Conservation (phyloP, 2,888 invertebrate genomes). For the Heliothis peltigera region DNA sequence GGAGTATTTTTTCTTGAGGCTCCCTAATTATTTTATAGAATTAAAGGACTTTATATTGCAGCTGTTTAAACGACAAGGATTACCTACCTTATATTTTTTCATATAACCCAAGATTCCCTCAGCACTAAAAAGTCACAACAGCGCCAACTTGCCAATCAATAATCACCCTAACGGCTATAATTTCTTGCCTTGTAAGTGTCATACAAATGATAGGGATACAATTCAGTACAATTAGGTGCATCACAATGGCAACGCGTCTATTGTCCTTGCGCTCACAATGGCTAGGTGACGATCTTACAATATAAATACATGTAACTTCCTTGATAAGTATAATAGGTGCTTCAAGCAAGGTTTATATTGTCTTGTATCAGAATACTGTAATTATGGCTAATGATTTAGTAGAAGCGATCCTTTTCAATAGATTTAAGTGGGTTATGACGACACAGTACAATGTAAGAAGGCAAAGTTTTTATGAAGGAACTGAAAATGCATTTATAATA, state of each 20-base stretch:
- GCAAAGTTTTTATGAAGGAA: too few relatives aligned
- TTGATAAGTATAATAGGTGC: conserved; percentile 63
- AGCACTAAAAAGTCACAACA: conserved; percentile 16
- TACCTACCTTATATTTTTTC: too few relatives aligned
- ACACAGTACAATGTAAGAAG: too few relatives aligned
- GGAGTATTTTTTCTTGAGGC: conserved; percentile 24
- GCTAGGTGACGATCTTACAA: conserved; percentile 67
- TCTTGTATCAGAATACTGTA: conserved; percentile 38
- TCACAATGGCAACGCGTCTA: conserved; percentile 67
- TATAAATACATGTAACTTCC: conserved; percentile 65
- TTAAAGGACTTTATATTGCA: background rate
- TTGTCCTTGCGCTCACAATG: conserved; percentile 68
- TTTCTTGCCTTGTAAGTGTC: conserved; percentile 52
- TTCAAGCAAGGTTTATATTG: conserved; percentile 51
- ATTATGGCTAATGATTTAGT: conserved; percentile 40
- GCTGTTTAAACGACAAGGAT: too few relatives aligned
- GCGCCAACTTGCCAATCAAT: conserved; percentile 47
- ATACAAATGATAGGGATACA: conserved; percentile 57
- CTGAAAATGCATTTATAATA: too few relatives aligned
- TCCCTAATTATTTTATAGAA: conserved; percentile 34
- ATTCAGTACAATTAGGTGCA: conserved; percentile 66
- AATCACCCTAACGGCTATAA: conserved; percentile 39
- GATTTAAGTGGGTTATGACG: background rate
- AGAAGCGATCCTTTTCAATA: conserved; percentile 27
- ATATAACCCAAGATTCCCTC: too few relatives aligned